Percentiles rank a stretch among this genome's conserved stretches.
Conservation (phyloP, 2,888 invertebrate species). For the Scrobipalpa atriplicella region DNA sequence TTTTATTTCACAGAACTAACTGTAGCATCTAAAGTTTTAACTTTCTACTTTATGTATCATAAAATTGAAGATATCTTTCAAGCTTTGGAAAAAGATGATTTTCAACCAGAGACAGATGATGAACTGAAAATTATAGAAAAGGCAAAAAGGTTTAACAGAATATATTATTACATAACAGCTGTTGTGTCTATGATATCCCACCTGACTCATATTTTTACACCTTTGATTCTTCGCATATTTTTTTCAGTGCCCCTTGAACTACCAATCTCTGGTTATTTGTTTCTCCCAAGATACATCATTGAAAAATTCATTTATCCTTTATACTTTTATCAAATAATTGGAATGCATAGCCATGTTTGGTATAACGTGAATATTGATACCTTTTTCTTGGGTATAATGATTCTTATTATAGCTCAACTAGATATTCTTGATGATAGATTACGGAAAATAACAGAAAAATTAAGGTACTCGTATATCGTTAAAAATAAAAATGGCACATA, state of each 20-base stretch:
- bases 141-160: conserved; percentile 51
- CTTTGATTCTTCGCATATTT: conserved; percentile 50
- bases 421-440: conserved; percentile 58
- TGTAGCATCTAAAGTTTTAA: conserved; percentile 54
- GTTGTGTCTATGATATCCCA: conserved; percentile 46
- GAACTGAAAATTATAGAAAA: conserved; percentile 44
- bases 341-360: conserved; percentile 55
- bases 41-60: conserved; percentile 46
- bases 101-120: conserved; percentile 48
- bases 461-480: too few relatives aligned
- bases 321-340: conserved; percentile 57
- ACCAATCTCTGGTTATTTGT: conserved; percentile 56
- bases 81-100: conserved; percentile 53
- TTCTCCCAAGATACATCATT: conserved; percentile 49
- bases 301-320: conserved; percentile 50
- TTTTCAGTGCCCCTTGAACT: conserved; percentile 43
- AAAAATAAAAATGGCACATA: conserved; percentile 5
- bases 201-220: conserved; percentile 44
- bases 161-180: conserved; percentile 55
- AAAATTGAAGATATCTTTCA: conserved; percentile 49
- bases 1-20: conserved; percentile 57
- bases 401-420: conserved; percentile 59
- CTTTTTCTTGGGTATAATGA: conserved; percentile 57
- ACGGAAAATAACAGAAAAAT: conserved; percentile 42
- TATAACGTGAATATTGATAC: conserved; percentile 58